These are phyloP conservation scores for Calidris pygmaea DNA, from an alignment of 2,113 vertebrate species.

Conservation along the genomic window DNA sequence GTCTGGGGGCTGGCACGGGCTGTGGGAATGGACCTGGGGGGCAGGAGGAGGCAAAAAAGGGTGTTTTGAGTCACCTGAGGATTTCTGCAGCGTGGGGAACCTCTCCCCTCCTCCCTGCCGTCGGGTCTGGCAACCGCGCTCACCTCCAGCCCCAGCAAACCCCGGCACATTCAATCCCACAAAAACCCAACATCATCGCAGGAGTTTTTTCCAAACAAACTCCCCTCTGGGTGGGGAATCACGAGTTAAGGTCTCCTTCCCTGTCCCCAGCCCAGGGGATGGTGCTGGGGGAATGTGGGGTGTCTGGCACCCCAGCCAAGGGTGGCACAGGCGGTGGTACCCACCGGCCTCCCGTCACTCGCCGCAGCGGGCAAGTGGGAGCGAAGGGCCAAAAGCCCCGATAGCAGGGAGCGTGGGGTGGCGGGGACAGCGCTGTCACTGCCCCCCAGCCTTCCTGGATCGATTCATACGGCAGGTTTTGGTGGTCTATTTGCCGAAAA, in stretches of 20 bases:
- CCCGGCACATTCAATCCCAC: background rate
- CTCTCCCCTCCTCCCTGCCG: background rate
- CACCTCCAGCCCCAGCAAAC: background rate
- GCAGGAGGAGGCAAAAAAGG: no score
- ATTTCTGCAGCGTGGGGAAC: background rate
- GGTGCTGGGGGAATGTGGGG: background rate
- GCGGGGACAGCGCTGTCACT: rapidly evolving
- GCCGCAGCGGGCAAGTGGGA: rapidly evolving
- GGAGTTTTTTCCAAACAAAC: background rate
- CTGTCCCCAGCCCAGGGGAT: background rate
- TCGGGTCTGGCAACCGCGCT: background rate
- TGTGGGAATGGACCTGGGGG: background rate
- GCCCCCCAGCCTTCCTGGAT: background rate
- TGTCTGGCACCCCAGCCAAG: no score
- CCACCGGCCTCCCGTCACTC: rapidly evolving
- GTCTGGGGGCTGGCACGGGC: rapidly evolving
- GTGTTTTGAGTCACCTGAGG: rapidly evolving
- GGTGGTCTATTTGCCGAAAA: constrained; percentile 15
- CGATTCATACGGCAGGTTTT: rapidly evolving
- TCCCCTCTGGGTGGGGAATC: background rate
- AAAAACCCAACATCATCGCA: rapidly evolving
- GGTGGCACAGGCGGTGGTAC: background rate
- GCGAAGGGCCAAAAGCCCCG: rapidly evolving
- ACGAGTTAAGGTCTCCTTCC: background rate
- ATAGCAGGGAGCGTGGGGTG: background rate